Evolutionary conservation across 2,113 vertebrate species (phyloP).

Genomic region (Entelurus aequoreus): DNA sequence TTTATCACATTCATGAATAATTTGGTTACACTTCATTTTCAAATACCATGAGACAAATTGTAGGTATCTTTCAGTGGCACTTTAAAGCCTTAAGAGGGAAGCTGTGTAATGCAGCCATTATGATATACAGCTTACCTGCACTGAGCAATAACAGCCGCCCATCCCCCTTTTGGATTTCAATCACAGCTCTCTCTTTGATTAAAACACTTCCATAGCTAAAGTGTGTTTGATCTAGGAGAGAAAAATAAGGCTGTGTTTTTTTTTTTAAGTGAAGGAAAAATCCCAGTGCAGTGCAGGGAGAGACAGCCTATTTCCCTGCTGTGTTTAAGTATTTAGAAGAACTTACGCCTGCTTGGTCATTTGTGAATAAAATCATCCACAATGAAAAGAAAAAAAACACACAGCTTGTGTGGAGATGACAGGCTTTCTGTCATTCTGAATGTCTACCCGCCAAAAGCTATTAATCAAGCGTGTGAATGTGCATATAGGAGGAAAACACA

Average conservation of each 20-base stretch:
- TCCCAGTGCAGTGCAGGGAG: conserved; percentile 31
- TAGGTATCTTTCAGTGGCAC: conserved; percentile 19
- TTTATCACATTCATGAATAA: conserved; percentile 49
- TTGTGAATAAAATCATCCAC: conserved; percentile 66
- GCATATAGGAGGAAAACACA: conserved; percentile 23
- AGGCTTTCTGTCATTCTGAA: conserved; percentile 54
- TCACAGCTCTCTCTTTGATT: conserved; percentile 61
- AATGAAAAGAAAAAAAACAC: conserved; percentile 69
- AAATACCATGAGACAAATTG: conserved; percentile 28
- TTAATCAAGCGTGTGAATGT: conserved; percentile 48
- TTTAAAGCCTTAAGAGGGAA: conserved; percentile 37
- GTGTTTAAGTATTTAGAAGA: conserved; percentile 47
- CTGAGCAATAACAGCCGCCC: conserved; percentile 32
- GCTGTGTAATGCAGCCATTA: conserved; percentile 38
- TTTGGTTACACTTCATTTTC: conserved; percentile 45
- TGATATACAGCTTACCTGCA: conserved; percentile 42
- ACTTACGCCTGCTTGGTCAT: conserved; percentile 44
- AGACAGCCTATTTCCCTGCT: conserved; percentile 43
- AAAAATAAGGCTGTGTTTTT: conserved; percentile 43
- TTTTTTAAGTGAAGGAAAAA: conserved; percentile 33
- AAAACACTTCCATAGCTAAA: conserved; percentile 49
- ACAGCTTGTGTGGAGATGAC: conserved; percentile 62
- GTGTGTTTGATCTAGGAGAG: conserved; percentile 60
- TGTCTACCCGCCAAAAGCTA: conserved; percentile 45
- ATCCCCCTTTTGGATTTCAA: conserved; percentile 59